phyloP scores from a whole-genome alignment of 2,888 invertebrate species.

The Athalia rosae region DNA sequence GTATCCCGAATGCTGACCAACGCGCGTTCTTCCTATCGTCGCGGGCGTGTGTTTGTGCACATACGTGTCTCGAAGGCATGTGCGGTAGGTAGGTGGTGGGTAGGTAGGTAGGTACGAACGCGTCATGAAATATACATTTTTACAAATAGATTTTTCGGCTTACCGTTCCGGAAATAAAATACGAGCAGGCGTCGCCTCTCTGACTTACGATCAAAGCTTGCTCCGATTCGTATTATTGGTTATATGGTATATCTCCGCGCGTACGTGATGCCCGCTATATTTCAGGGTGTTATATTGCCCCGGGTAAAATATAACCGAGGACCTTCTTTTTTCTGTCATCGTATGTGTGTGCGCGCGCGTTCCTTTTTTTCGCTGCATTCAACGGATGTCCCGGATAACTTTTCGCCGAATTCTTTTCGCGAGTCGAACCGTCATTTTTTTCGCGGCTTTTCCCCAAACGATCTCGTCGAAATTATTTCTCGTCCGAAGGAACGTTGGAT shows the following conservation, averaged over 20 bases:
- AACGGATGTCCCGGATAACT: no score
- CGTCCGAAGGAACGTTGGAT: no score
- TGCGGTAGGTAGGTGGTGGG: not conserved
- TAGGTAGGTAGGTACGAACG: not conserved
- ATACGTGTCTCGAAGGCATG: not conserved
- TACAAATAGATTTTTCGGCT: conserved; percentile 46
- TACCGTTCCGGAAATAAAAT: conserved; percentile 45
- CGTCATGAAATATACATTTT: conserved; percentile 44
- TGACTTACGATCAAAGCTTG: conserved; percentile 43
- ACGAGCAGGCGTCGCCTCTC: conserved; percentile 29
- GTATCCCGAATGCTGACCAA: conserved; percentile 35
- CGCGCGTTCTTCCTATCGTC: not conserved
- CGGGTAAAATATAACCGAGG: no score
- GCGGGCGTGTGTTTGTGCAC: not conserved
- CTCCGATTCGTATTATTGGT: conserved; percentile 40
- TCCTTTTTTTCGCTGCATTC: no score
- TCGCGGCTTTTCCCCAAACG: no score
- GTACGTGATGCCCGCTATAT: conserved; percentile 26
- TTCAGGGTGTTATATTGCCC: not conserved
- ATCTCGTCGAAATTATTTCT: no score
- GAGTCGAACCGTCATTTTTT: no score
- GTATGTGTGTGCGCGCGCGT: no score
- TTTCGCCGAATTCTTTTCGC: no score
- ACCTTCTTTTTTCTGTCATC: no score
- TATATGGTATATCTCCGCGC: conserved; percentile 23